These are phyloP conservation scores for Aporophyla nigra DNA, from an alignment of 2,888 invertebrate genomes.

Conservation along the genomic window DNA sequence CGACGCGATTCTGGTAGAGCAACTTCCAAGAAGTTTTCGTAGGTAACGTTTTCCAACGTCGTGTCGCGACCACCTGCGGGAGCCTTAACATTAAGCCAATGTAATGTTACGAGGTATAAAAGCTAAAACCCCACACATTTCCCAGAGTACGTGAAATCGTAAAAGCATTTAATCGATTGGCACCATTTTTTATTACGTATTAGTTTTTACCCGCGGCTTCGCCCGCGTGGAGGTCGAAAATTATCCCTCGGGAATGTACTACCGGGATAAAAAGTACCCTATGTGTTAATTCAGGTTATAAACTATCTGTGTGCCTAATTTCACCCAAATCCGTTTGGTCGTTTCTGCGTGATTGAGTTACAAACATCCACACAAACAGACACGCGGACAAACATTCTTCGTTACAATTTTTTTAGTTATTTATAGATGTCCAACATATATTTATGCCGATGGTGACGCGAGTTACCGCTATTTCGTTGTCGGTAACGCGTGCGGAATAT, in stretches of 20 bases:
- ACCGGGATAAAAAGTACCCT: neutral
- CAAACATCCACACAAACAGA: neutral
- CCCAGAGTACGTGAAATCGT: constrained; percentile 42
- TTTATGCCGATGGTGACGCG: constrained; percentile 55
- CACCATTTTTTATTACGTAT: constrained; percentile 51
- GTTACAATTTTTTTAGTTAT: neutral
- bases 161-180: constrained; percentile 46
- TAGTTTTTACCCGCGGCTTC: neutral
- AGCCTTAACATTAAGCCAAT: neutral
- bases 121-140: constrained; percentile 16
- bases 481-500: constrained; percentile 46
- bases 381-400: neutral
- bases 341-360: neutral
- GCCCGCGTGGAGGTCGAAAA: neutral
- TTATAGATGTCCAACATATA: constrained; percentile 31
- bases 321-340: neutral
- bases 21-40: no score
- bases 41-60: no score
- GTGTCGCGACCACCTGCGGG: no score
- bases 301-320: neutral
- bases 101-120: constrained; percentile 29
- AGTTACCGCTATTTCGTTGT: constrained; percentile 52
- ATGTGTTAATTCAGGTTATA: neutral
- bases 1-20: no score
- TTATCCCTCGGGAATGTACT: neutral